phyloP scores from a whole-genome alignment of 1,140 invertebrate genomes.

The Heliothis virescens region DNA sequence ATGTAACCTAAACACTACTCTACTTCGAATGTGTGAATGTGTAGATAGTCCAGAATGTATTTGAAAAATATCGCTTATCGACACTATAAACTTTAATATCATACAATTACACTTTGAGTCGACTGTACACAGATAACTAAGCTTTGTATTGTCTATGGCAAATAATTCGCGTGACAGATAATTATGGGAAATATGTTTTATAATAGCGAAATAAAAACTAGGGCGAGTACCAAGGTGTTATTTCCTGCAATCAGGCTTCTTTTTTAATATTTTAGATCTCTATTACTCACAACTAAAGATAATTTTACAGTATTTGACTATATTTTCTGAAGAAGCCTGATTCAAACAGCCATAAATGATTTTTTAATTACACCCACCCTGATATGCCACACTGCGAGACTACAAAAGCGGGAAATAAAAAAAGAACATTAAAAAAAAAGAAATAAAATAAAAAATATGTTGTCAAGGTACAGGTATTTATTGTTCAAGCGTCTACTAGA shows the following conservation, averaged over 20 bases:
- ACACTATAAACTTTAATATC: slow-evolving; percentile 48
- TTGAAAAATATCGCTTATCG: slow-evolving; percentile 47
- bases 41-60: slow-evolving; percentile 50
- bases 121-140: slow-evolving; percentile 48
- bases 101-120: slow-evolving; percentile 50
- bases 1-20: slow-evolving; percentile 52
- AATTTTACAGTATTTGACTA: too few relatives aligned
- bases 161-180: slow-evolving; percentile 4
- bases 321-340: not conserved
- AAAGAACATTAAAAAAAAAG: slow-evolving; percentile 40
- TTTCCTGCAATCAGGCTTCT: not conserved
- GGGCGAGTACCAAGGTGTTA: not conserved
- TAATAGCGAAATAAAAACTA: not conserved
- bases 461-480: slow-evolving; percentile 80
- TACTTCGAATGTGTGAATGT: slow-evolving; percentile 50
- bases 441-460: slow-evolving; percentile 64
- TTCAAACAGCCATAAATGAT: slow-evolving; percentile 1
- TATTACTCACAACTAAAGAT: not conserved
- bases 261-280: not conserved
- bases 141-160: slow-evolving; percentile 36
- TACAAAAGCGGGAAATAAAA: slow-evolving; percentile 27
- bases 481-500: slow-evolving; percentile 84
- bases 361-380: not conserved
- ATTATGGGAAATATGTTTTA: too few relatives aligned
- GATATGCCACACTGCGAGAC: slow-evolving; percentile 12